Base-by-base conservation (phyloP, 2,888 invertebrate species). In the Idaea biselata region DNA sequence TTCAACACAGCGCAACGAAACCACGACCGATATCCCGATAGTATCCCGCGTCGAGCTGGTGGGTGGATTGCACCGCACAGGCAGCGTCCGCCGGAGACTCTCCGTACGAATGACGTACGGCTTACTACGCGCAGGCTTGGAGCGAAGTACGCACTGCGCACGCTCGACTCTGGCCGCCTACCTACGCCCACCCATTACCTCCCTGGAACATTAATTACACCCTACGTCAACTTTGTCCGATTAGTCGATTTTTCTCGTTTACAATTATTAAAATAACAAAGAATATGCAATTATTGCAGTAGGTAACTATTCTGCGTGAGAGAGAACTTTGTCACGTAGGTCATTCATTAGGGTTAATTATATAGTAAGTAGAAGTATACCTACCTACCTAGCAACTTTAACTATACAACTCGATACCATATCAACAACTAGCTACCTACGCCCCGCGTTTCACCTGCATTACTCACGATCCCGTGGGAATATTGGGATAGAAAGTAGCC, bases 61-160 rank as follows among this genome's bases (percentile, higher is more conserved):
- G 60, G 64, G 62, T 73, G 80, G 83, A 77, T 88, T 81, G 81
- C 81, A 78, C 77, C 87, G 85, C 88, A 82, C 14, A 2, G 79
- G 82, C 14, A 2, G 79, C 85, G 89, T 88, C 44, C 25, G 25
- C 5, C 25, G 25, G 25, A 25, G 74, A 75, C 78, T 82, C 83
- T 84, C 83, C 82, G 82, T 77, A 83, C 88, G 89, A 91, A 89
- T 91, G 91, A 86, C 84, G 85, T 78, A 69, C 69, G 80, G 44
- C 11, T 8, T 14, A 44, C 44, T 44, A 44, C 44, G 86, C 91
- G 90, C 89, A 88, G 78, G 75, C 76, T 77, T 75, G 72, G 68
- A 76, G 77, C 81, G 83, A 72, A 74, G 81, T 70, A 61, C 70
- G 63, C 70, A 86, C 68, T 87, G 89, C 91, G 91, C 91, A 89